Evolutionary conservation across 2,888 invertebrate genomes (phyloP).

Genomic region (Imbricaverruca yamaguchii): DNA sequence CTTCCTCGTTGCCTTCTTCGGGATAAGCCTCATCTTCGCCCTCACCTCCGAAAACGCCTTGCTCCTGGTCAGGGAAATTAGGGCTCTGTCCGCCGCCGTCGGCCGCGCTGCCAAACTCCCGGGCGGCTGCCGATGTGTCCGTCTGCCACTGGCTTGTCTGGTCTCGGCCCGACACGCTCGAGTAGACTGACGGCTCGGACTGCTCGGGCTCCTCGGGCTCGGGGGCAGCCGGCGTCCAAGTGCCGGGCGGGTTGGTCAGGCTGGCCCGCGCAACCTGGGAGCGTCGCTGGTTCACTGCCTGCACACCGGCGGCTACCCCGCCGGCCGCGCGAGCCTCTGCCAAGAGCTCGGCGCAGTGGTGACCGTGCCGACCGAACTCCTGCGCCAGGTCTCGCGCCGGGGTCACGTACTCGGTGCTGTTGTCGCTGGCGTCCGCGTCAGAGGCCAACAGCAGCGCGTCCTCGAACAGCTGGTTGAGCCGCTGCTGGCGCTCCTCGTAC

Average conservation of each 20-base stretch:
- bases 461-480: constrained; percentile 18
- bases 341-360: neutral
- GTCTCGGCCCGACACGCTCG: neutral
- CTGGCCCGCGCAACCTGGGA: neutral
- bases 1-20: no score
- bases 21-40: no score
- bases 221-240: neutral
- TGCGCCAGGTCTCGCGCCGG: constrained; percentile 9
- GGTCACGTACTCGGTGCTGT: neutral
- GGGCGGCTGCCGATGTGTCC: neutral
- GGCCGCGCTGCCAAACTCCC: neutral
- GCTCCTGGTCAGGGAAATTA: no score
- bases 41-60: no score
- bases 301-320: neutral
- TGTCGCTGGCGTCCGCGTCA: neutral
- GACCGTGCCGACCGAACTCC: neutral
- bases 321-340: neutral
- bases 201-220: neutral
- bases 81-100: neutral
- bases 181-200: neutral
- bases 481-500: constrained; percentile 5
- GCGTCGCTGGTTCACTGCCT: neutral
- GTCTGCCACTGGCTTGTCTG: neutral
- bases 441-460: constrained; percentile 7
- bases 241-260: neutral